Percentiles rank a stretch among this genome's conserved stretches.
These are phyloP conservation scores for Raja brachyura DNA, from an alignment of 2,113 vertebrate species.

Conservation along the genomic window DNA sequence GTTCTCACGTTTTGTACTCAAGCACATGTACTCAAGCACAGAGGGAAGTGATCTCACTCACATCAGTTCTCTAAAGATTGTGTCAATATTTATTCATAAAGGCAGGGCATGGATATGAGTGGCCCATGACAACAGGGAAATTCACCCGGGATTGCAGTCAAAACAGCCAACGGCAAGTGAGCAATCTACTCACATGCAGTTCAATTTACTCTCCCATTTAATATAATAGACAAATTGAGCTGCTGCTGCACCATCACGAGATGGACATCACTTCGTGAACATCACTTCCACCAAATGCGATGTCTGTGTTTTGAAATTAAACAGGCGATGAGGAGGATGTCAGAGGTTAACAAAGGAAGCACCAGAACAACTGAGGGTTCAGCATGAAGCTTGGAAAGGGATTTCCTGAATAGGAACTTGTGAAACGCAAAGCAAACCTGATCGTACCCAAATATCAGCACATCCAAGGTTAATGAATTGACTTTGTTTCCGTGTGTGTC, in stretches of 20 bases:
- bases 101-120: neutral
- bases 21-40: neutral
- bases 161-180: neutral
- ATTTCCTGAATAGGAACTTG: neutral
- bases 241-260: neutral
- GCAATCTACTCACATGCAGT: neutral
- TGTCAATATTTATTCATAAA: neutral
- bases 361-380: neutral
- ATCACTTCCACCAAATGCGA: neutral
- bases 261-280: neutral
- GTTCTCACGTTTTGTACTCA: neutral
- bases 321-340: neutral
- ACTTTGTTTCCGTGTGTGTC: neutral
- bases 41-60: neutral
- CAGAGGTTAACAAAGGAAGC: constrained; percentile 1
- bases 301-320: too few species aligned
- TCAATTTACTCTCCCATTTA: neutral
- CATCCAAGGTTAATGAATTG: neutral
- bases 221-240: neutral
- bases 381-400: neutral
- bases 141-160: neutral
- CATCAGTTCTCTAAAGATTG: neutral
- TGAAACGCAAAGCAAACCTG: neutral
- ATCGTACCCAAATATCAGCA: neutral
- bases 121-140: neutral